Base-by-base conservation (phyloP, 2,888 invertebrate genomes). In the Drosophila nr. fundita region DNA sequence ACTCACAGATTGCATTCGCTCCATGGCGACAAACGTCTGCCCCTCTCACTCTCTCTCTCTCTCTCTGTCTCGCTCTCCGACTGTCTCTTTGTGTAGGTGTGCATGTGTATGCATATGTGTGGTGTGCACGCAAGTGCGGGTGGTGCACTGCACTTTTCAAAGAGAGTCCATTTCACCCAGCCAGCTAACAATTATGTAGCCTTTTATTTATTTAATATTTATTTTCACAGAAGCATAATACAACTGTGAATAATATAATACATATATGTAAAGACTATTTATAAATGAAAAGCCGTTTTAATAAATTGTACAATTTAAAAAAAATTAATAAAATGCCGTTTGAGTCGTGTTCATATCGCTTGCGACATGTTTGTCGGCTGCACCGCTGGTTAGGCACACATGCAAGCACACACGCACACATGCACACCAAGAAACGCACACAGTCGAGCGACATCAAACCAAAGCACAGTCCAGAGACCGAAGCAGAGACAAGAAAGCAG, bases 321-420 rank as follows among this genome's bases (percentile, higher is more conserved):
- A 2, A 13, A 15, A 1, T 24, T 11, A 13, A 21, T 11, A 21
- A 21, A 1, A 42, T 21, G 13, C 8, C 27, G 29, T 29, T 11
- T n/a, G 13, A 36, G 21, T 58, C 13, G 13, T 15, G 49, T 13
- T 24, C 30, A 18, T 27, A 45, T 27, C 30, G 48, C 21, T 36
- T 21, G 1, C 3, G 69, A 73, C 70, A 27, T 52, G 24, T n/a
- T 36, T 72, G 83, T 83, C 62, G 67, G 70, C 61, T 82, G 83
- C 10, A 49, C 53, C n/a, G 18, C 4, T 24, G 15, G 21, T 27
- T 8, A 40, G 15, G 34, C 2, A 55, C 34, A 34, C 30, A 34
- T 2, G 50, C 29, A 24, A 38, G 27, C 32, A 18, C 21, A 21
- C 13, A n/a, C 15, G 18, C 34, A 36, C 24, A 15, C 21, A 42